Evolutionary conservation across 2,888 invertebrate genomes (phyloP), one percentile per base, ranked within the genome.

Genomic region (Ichneumoninae sp.): DNA sequence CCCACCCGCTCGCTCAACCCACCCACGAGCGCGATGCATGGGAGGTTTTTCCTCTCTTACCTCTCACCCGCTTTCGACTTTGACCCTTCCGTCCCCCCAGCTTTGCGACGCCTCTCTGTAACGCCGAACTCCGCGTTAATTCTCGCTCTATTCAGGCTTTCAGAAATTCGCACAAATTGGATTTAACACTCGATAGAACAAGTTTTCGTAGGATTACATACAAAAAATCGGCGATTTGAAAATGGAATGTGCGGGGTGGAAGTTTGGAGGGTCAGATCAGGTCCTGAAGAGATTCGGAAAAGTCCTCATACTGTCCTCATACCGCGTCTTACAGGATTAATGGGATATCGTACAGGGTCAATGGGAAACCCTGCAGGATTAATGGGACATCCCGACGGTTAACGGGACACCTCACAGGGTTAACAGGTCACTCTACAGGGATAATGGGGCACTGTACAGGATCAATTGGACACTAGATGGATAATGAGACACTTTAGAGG

Each of bases 1-100:
- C 57, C 44, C 52, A 66, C 68, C 10, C 30, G 22, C 22, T 7
- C 33, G 60, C 60, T n/a, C 60, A n/a, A 63, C n/a, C 1, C 60
- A 22, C 16, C 60, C 16, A 7, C 1, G 60, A 63, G 13, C 60
- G n/a, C 33, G 26, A 10, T 57, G 57, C 19, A 52, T 54, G 8
- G 30, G 22, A 26, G 60, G 52, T 54, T 54, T 69, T 69, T 69
- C 30, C 7, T 69, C 52, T 50, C 69, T 44, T 44, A 44, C 44
- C 44, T 44, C 44, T 16, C 44, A 5, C 6, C 52, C 50, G 50
- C 69, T 16, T 69, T 16, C 52, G 50, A 26, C 50, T 47, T 40
- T 50, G 50, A 69, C 10, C 69, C 47, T 13, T 13, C 40, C 40
- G 1, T 40, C 40, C 44, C 44, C 50, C 26, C n/a, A 19, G 50